Percentiles rank a stretch among this genome's conserved stretches.
Evolutionary conservation across 2,797 vertebrate species (phyloP).

Genomic region (Tinamus major): DNA sequence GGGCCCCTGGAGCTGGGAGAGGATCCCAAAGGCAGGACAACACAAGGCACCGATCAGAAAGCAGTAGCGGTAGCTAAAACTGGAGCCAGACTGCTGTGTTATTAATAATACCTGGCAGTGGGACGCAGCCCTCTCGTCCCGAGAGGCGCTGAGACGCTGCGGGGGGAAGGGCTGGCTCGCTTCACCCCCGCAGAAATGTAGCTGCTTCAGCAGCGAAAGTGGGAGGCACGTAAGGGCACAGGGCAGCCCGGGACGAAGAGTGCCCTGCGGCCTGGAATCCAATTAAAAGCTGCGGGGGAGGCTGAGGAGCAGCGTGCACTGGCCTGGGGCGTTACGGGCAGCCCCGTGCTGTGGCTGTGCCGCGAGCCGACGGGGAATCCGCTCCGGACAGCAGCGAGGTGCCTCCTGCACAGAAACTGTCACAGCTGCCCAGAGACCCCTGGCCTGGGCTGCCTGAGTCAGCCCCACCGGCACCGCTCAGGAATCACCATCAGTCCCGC

Average conservation of each 20-base stretch:
- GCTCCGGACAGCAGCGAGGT: neutral
- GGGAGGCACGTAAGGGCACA: neutral
- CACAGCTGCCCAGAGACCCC: neutral
- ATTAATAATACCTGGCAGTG: neutral
- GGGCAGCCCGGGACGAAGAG: neutral
- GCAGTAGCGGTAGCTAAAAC: conserved; percentile 1
- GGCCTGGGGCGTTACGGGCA: neutral
- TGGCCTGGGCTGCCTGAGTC: neutral
- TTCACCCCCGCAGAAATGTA: neutral
- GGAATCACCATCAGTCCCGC: neutral
- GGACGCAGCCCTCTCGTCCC: neutral
- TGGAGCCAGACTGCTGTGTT: neutral
- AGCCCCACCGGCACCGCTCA: neutral
- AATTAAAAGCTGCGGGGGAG: neutral
- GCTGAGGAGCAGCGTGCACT: neutral
- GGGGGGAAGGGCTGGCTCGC: too few relatives aligned
- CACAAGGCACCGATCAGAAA: neutral
- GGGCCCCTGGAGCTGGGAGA: neutral
- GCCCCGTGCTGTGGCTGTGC: neutral
- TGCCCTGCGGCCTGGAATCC: neutral
- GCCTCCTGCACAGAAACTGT: neutral
- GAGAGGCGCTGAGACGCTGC: neutral
- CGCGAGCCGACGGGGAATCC: neutral
- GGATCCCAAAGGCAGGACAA: neutral
- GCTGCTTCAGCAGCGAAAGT: neutral